Conservation (phyloP, 1,140 invertebrate species). For the Calliopsis andreniformis region DNA sequence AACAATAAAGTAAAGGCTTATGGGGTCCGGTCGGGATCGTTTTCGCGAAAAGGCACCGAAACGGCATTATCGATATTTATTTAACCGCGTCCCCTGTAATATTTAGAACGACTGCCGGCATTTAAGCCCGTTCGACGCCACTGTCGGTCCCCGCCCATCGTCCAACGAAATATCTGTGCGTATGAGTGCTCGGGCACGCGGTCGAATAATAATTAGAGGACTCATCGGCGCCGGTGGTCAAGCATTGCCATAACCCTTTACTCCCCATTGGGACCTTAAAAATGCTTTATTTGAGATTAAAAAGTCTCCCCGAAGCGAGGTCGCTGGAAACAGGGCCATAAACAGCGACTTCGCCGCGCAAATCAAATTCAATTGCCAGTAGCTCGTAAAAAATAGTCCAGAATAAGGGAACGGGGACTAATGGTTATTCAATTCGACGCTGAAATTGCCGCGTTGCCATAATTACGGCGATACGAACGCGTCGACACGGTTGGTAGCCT, state of each 20-base stretch:
- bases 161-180: constrained; percentile 33
- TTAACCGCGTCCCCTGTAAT: constrained; percentile 54
- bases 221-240: constrained; percentile 59
- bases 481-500: constrained; percentile 7
- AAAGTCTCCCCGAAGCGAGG: not conserved
- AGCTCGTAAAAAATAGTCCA: not conserved
- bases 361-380: not conserved
- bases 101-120: constrained; percentile 56
- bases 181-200: constrained; percentile 1
- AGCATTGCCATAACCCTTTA: constrained; percentile 35
- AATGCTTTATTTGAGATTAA: constrained; percentile 15
- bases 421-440: constrained; percentile 24
- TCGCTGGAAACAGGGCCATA: not conserved
- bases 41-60: constrained; percentile 66
- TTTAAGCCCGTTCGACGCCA: constrained; percentile 49
- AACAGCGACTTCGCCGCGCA: not conserved
- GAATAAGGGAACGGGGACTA: not conserved
- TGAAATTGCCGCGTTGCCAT: constrained; percentile 1
- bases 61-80: constrained; percentile 69
- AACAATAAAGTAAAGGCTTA: constrained; percentile 69
- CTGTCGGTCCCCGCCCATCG: constrained; percentile 8
- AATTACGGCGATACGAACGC: constrained; percentile 8
- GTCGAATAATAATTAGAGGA: constrained; percentile 64
- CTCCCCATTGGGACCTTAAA: constrained; percentile 1
- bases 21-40: constrained; percentile 51